These are phyloP conservation scores for Cheilosia grossa DNA, from an alignment of 2,888 invertebrate genomes.

Conservation along the genomic window DNA sequence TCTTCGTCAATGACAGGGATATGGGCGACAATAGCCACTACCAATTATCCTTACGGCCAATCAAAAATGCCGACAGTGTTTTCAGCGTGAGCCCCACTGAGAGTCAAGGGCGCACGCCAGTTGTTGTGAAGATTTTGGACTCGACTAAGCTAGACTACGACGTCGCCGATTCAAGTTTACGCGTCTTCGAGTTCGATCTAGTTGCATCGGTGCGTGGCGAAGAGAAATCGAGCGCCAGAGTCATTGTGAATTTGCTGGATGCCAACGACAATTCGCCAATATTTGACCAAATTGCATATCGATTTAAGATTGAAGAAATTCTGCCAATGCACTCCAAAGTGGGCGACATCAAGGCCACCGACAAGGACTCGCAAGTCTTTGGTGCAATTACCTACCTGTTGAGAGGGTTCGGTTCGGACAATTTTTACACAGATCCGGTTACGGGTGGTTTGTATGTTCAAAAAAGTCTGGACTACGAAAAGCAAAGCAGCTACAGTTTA, in stretches of 20 bases:
- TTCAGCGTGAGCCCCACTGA: conserved; percentile 87
- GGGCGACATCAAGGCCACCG: conserved; percentile 87
- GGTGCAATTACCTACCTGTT: conserved; percentile 89
- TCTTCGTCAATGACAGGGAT: conserved; percentile 89
- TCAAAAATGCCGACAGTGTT: conserved; percentile 85
- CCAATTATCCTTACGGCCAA: conserved; percentile 86
- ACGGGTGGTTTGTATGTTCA: conserved; percentile 88
- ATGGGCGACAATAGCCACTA: conserved; percentile 90
- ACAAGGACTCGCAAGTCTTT: conserved; percentile 89
- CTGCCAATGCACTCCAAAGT: conserved; percentile 86
- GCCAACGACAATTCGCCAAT: conserved; percentile 92
- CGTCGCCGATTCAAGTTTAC: conserved; percentile 85
- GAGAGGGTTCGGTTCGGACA: conserved; percentile 91
- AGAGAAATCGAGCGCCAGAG: conserved; percentile 86
- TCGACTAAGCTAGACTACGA: conserved; percentile 89
- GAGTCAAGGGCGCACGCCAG: conserved; percentile 89
- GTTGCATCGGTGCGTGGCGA: conserved; percentile 85
- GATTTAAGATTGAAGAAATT: conserved; percentile 88
- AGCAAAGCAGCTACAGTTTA: conserved; percentile 90
- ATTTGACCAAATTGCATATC: conserved; percentile 87
- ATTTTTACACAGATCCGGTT: conserved; percentile 88
- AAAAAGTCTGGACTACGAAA: conserved; percentile 89
- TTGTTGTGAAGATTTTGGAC: conserved; percentile 88
- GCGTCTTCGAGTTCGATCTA: conserved; percentile 88
- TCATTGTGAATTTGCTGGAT: conserved; percentile 88